Percentiles rank a stretch among this genome's conserved stretches.
Evolutionary conservation across 2,113 vertebrate genomes (phyloP).

Genomic region (Terrapene triunguis): DNA sequence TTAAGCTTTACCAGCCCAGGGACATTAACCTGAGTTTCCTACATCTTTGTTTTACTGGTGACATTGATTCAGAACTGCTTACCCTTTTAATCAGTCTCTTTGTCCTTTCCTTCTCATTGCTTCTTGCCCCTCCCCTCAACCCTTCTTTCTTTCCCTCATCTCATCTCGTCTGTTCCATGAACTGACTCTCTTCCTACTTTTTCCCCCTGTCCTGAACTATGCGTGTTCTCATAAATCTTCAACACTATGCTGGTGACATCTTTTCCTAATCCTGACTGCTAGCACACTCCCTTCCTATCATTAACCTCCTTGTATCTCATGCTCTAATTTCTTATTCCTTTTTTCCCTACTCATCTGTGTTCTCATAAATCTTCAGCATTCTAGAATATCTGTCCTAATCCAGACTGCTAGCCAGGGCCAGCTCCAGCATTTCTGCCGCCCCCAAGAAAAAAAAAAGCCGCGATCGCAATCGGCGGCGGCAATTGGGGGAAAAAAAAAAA

Average conservation of each 20-base stretch:
- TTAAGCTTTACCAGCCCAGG: neutral
- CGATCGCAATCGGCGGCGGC: no score
- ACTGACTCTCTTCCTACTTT: neutral
- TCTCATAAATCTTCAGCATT: no score
- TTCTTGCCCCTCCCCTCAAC: neutral
- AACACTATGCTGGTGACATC: neutral
- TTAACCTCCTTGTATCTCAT: neutral
- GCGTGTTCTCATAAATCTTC: neutral
- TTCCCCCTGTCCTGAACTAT: neutral
- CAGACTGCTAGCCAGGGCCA: no score
- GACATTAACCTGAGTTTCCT: neutral
- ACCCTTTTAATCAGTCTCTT: neutral
- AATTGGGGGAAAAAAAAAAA: no score
- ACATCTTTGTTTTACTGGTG: neutral
- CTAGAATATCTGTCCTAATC: no score
- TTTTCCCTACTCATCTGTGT: no score
- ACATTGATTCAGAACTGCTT: neutral
- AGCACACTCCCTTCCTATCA: neutral
- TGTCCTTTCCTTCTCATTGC: neutral
- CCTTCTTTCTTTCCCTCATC: no score
- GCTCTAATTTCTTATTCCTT: neutral
- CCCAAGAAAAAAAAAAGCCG: no score
- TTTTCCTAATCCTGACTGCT: neutral
- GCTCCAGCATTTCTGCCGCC: no score
- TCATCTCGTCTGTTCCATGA: neutral